Evolutionary conservation across 2,113 vertebrate species (phyloP), one percentile per base, ranked within the genome.

Genomic region (Engraulis encrasicolus): DNA sequence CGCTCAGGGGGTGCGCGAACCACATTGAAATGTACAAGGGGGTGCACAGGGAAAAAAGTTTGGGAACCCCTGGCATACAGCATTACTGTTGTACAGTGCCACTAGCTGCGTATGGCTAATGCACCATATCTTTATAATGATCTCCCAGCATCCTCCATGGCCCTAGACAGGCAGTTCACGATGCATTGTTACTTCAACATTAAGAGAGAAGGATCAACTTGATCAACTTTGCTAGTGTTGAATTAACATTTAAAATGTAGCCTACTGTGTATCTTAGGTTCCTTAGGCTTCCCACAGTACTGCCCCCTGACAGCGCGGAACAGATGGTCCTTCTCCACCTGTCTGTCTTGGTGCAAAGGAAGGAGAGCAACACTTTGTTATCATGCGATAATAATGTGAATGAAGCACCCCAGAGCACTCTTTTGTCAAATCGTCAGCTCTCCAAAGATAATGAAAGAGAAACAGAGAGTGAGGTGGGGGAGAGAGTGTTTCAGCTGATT

Each of bases 301-400:
- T 74, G 66, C 31, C 27, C 31, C 6, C 2, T 23, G 66, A 34
- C 27, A 27, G 31, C 23, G 66, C 31, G 23, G 6, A 86, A 82
- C 82, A 82, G 77, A 87, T 80, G 84, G 83, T 87, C 50, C 48
- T 66, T 87, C 82, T 85, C 6, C n/a, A n/a, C n/a, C n/a, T 45
- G 48, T 48, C 11, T 31, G 23, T 81, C n/a, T 40, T 52, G 23
- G 31, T 34, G 66, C 66, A 74, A 78, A 71, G 34, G 34, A 78
- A 71, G 34, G 34, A 27, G 23, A 15, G 83, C 37, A 27, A 48
- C 18, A 50, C 79, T 79, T 71, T 27, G 78, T 84, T 50, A 81
- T 85, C 23, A 74, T 74, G 66, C 34, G 66, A n/a, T 31, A 4
- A 74, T 74, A 74, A 74, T 36, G 66, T 74, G 66, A 34, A 27